A percentile compares a stretch with the other conserved stretches of the same genome.
phyloP scores from a whole-genome alignment of 2,797 vertebrate species.

The Glyptemys insculpta region DNA sequence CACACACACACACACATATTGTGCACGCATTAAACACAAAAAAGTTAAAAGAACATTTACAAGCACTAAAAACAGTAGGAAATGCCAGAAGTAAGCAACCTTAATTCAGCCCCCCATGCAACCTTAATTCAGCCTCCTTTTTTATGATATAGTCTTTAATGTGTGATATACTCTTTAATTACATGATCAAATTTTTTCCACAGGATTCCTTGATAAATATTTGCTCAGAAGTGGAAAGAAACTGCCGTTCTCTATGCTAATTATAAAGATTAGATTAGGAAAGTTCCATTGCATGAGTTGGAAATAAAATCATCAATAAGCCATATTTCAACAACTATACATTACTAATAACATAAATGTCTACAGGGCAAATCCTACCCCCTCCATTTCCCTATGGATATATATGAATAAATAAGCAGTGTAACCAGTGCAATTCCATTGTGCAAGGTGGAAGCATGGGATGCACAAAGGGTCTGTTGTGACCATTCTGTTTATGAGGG shows the following conservation, averaged over 20 bases:
- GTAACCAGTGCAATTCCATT: background rate
- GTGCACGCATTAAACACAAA: background rate
- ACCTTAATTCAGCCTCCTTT: background rate
- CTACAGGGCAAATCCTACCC: background rate
- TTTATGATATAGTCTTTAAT: background rate
- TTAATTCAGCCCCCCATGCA: background rate
- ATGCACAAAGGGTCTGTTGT: background rate
- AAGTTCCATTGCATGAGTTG: background rate
- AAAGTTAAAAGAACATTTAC: background rate
- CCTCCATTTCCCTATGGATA: background rate
- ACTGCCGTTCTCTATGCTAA: background rate
- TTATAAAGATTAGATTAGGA: slow-evolving; percentile 12
- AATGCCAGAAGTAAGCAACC: background rate
- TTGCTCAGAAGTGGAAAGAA: background rate
- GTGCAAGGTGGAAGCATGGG: background rate
- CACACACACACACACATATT: background rate
- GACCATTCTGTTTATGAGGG: background rate
- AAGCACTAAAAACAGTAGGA: background rate
- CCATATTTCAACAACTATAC: background rate
- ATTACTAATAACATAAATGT: background rate
- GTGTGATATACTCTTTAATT: background rate
- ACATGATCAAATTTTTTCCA: background rate
- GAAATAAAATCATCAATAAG: background rate
- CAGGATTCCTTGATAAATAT: background rate
- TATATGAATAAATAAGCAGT: background rate